A percentile compares a stretch with the other conserved stretches of the same genome.
Conservation (phyloP, 2,888 invertebrate species). For the Diadromus collaris region DNA sequence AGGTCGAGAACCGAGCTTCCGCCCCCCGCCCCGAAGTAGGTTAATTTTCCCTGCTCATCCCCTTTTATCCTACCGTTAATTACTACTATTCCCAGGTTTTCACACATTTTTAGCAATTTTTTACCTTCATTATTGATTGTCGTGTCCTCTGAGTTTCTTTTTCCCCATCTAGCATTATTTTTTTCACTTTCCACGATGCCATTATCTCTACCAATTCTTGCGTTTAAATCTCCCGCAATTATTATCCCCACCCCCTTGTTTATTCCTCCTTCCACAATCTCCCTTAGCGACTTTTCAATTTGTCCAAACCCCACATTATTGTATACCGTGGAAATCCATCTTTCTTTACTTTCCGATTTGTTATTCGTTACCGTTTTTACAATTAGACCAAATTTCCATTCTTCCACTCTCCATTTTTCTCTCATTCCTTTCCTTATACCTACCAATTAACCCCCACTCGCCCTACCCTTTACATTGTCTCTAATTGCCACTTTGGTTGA, state of each 20-base stretch:
- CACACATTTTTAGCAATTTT: background rate
- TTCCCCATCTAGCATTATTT: background rate
- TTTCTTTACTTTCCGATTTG: background rate
- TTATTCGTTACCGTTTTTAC: background rate
- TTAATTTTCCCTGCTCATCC: conserved; percentile 3
- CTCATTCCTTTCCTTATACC: conserved; percentile 30
- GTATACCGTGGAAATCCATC: background rate
- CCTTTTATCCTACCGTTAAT: conserved; percentile 8
- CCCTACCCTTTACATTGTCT: conserved; percentile 24
- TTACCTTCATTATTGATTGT: background rate
- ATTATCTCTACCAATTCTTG: background rate
- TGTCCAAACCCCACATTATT: conserved; percentile 18
- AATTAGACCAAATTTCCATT: conserved; percentile 43
- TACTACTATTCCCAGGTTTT: background rate
- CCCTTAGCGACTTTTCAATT: background rate
- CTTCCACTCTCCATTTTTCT: background rate
- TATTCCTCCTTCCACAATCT: background rate
- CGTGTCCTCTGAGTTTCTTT: background rate
- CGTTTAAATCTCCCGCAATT: conserved; percentile 15
- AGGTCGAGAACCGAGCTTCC: conserved; percentile 18
- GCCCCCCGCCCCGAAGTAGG: background rate
- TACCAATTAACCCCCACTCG: conserved; percentile 29
- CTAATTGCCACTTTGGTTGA: conserved; percentile 24
- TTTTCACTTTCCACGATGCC: background rate
- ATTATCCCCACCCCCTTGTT: background rate